Evolutionary conservation across 1,140 invertebrate species (phyloP), one percentile per base, ranked within the genome.

Genomic region (Kradibia gibbosae): DNA sequence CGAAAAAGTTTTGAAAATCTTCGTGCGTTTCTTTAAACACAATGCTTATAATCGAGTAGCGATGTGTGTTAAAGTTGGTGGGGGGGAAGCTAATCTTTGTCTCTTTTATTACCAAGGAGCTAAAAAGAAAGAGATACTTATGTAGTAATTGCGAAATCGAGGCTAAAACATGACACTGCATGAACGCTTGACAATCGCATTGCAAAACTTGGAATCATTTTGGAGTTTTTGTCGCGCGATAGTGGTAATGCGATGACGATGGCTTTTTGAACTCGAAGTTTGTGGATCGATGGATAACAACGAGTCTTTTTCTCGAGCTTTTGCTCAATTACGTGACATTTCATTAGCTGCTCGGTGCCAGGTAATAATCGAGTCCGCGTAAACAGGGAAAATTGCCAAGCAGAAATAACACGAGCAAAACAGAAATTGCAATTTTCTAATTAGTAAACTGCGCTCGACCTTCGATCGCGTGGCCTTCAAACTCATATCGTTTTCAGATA

Each of bases 401-500:
- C 20, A 15, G 3, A 3, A 20, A 53, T 10, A 53, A 53, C 11
- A 53, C 22, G 10, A 17, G 20, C 50, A 3, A 53, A 53, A 53
- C 50, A 15, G 10, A 15, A 34, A 2, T 15, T 11, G 25, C 31
- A 13, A 62, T 39, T 36, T 67, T 67, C 34, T 39, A 67, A 67
- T 67, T 67, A 39, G 62, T 39, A 3, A 4, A 8, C 10, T 22
- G 22, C 62, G 62, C 15, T 67, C 15, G n/a, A 67, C 34, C 34
- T 39, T n/a, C 15, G 13, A 5, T 3, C 0, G 31, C 34, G 5
- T 34, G 13, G 20, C 62, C 62, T 67, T 67, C 34, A 15, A 67
- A 39, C 34, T 67, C 62, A 34, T 67, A 67, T 67, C 34, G 20
- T 67, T n/a, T n/a, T 36, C 62, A 39, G 36, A 67, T 39, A n/a